Conservation (phyloP, 2,797 vertebrate species). For the Onychomys torridus region DNA sequence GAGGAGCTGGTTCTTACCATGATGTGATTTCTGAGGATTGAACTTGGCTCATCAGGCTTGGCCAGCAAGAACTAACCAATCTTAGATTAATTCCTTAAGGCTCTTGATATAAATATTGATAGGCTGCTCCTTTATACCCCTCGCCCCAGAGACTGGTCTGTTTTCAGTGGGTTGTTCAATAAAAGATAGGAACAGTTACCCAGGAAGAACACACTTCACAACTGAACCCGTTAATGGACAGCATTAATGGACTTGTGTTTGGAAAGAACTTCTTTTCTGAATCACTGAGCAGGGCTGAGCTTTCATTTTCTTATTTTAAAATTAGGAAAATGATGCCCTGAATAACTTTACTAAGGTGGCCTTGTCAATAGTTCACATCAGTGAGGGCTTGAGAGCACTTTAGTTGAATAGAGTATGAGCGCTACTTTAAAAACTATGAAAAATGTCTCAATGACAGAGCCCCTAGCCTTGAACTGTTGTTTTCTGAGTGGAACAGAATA, state of each 20-base stretch:
- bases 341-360: conserved; percentile 1
- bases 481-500: not conserved
- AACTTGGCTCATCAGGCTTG: not conserved
- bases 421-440: not conserved
- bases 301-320: conserved; percentile 56
- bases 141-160: not conserved
- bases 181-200: not conserved
- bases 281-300: conserved; percentile 28
- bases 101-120: not conserved
- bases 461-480: not conserved
- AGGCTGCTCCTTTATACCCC: not conserved
- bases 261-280: conserved; percentile 56
- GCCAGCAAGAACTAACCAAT: not conserved
- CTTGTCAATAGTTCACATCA: conserved; percentile 48
- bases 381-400: not conserved
- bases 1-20: not conserved
- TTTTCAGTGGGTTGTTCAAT: conserved; percentile 3
- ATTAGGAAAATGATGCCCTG: not conserved
- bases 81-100: conserved; percentile 47
- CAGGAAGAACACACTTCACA: conserved; percentile 3
- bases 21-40: not conserved
- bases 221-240: not conserved
- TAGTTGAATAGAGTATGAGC: not conserved
- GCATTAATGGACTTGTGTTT: conserved; percentile 35
- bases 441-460: not conserved